phyloP scores from a whole-genome alignment of 2,797 vertebrate genomes.

The Lacerta bilineata region DNA sequence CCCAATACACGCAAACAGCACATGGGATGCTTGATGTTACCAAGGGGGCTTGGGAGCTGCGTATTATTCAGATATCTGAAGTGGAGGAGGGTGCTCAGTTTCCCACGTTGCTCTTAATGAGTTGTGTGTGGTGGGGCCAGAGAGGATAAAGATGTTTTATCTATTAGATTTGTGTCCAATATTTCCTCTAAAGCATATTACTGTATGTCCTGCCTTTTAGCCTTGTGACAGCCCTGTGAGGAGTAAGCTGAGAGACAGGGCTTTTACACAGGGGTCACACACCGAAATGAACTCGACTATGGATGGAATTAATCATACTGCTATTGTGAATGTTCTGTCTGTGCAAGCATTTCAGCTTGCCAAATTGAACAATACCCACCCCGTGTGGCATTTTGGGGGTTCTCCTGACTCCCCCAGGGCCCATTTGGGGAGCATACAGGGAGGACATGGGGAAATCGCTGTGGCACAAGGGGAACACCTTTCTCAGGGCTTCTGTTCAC shows the following conservation, averaged over 20 bases:
- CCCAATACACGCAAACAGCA: not conserved
- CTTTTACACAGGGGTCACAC: too few relatives aligned
- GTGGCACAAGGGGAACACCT: too few relatives aligned
- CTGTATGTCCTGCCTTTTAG: not conserved
- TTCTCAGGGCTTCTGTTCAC: too few relatives aligned
- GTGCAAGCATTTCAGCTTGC: too few relatives aligned
- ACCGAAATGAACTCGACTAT: too few relatives aligned
- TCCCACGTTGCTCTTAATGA: not conserved
- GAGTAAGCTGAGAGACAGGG: not conserved
- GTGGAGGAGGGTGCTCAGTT: not conserved
- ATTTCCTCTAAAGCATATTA: not conserved
- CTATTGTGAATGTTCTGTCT: too few relatives aligned
- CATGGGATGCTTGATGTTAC: not conserved
- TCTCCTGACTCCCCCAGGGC: too few relatives aligned
- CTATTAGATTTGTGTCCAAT: not conserved
- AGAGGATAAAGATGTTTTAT: not conserved
- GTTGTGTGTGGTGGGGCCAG: not conserved
- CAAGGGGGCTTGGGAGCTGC: not conserved
- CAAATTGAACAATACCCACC: too few relatives aligned
- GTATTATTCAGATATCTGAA: conserved; percentile 17
- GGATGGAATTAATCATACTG: too few relatives aligned
- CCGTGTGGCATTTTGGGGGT: too few relatives aligned
- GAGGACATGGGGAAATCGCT: too few relatives aligned
- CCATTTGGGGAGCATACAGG: too few relatives aligned
- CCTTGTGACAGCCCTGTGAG: not conserved